Evolutionary conservation across 2,888 invertebrate species (phyloP), one percentile per base, ranked within the genome.

Genomic region (Melipona bicolor): DNA sequence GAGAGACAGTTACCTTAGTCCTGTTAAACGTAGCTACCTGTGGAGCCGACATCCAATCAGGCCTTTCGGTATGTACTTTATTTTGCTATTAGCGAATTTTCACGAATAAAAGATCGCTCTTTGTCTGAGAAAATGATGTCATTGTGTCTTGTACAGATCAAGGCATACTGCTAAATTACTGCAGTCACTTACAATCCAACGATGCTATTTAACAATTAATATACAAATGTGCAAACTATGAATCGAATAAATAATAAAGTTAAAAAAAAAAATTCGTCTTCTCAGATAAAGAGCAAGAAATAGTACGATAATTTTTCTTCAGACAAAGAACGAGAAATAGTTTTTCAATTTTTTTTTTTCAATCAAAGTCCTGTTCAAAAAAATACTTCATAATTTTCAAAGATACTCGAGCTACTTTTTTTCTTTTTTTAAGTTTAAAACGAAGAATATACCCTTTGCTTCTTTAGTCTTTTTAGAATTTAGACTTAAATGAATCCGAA

Each of bases 11-110:
- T 98, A 97, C 96, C 96, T 98, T 95, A 98, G 98, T 94, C 98
- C 98, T 86, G 96, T 98, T 95, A 98, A 98, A 96, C 97, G 97
- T 95, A 97, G 97, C 95, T 98, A 97, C 96, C 96, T 98, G 94
- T 98, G 98, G 98, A 97, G 97, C 95, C 97, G 97, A 95, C 98
- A 98, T 95, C 98, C 98, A 95, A 96, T 97, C 95, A 97, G 98
- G 95, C 98, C 98, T 94, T 97, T 98, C 96, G 97, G 98, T 98
- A 97, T 96, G 97, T 97, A 21, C 9, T 52, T 68, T 24, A 11
- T n/a, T 32, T 43, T 32, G 15, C 21, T 65, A n/a, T 32, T 24
- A 15, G 21, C 2, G 15, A 61, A 36, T 21, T 62, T 50, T 19
- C 0, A 19, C 32, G 17, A 54, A 19, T 5, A 3, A 21, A 36